These are phyloP conservation scores for Strix aluco DNA, from an alignment of 2,113 vertebrate genomes.

Conservation along the genomic window DNA sequence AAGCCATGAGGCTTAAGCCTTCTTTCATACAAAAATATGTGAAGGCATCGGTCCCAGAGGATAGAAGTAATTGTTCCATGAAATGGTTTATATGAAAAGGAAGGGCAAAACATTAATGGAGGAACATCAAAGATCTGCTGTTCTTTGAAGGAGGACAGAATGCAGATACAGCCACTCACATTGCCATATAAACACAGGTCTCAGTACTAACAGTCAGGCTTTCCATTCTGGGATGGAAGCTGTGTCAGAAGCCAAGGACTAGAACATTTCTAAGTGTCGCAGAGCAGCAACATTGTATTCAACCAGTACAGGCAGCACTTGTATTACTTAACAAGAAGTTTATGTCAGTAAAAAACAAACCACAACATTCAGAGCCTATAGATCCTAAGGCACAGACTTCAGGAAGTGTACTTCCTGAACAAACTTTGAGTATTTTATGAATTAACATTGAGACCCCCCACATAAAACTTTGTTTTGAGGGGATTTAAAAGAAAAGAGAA, in stretches of 20 bases:
- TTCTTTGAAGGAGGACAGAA: neutral
- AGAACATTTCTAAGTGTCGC: neutral
- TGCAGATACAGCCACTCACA: neutral
- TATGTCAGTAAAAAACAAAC: neutral
- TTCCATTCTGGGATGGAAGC: neutral
- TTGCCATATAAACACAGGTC: neutral
- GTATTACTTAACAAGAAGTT: neutral
- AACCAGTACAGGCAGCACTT: neutral
- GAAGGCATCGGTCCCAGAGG: neutral
- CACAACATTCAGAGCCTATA: neutral
- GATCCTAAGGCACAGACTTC: neutral
- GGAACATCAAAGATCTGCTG: neutral
- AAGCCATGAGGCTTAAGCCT: neutral
- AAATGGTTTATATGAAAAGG: neutral
- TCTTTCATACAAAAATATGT: conserved; percentile 20
- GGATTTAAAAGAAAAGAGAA: neutral
- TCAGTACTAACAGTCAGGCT: neutral
- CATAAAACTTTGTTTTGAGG: neutral
- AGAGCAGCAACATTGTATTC: neutral
- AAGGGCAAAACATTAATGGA: neutral
- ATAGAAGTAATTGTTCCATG: neutral
- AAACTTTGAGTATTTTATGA: neutral
- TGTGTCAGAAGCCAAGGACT: neutral
- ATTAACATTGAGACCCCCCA: neutral
- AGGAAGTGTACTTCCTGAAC: neutral